phyloP scores from a whole-genome alignment of 2,797 vertebrate species.

The Sandelia bainsii region DNA sequence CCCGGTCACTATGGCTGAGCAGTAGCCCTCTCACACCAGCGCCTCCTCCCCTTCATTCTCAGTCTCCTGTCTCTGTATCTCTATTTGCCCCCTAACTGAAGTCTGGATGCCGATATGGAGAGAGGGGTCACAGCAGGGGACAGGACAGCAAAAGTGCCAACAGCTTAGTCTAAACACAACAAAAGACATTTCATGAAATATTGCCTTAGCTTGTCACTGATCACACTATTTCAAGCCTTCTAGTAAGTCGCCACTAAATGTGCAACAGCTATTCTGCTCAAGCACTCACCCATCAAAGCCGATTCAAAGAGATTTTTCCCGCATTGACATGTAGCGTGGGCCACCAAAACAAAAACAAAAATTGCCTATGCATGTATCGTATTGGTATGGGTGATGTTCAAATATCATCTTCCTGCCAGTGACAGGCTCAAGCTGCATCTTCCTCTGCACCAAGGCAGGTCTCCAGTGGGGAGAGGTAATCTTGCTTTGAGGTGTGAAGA shows the following conservation, averaged over 20 bases:
- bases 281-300: constrained; percentile 66
- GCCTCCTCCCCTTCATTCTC: constrained; percentile 65
- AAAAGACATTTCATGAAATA: constrained; percentile 59
- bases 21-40: constrained; percentile 86
- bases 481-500: constrained; percentile 91
- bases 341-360: constrained; percentile 30
- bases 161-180: constrained; percentile 39
- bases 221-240: constrained; percentile 61
- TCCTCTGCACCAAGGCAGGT: constrained; percentile 67
- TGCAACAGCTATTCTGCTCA: constrained; percentile 69
- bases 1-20: constrained; percentile 95
- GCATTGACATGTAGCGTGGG: constrained; percentile 48
- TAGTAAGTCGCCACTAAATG: constrained; percentile 58
- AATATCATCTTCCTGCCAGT: constrained; percentile 58
- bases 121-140: constrained; percentile 63
- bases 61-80: constrained; percentile 78
- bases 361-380: constrained; percentile 46
- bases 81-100: constrained; percentile 64
- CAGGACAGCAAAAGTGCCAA: constrained; percentile 41
- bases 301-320: constrained; percentile 30
- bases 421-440: constrained; percentile 73
- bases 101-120: constrained; percentile 61
- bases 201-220: constrained; percentile 57
- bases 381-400: constrained; percentile 58
- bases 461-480: constrained; percentile 87